Base-by-base conservation (phyloP, 2,888 invertebrate species). In the Nebria salina region DNA sequence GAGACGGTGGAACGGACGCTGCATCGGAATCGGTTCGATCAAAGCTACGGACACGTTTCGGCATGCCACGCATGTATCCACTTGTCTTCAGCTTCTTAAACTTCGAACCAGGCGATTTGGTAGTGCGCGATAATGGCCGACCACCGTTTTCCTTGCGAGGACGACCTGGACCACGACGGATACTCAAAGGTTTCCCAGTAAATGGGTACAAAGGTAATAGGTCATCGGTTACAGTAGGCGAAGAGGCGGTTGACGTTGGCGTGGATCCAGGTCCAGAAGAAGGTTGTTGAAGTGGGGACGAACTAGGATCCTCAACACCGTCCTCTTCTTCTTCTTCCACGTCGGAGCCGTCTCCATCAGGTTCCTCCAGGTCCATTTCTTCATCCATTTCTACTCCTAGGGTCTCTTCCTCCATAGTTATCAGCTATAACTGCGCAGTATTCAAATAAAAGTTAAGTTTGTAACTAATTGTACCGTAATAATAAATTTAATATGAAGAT, bases 141-240 rank as follows among this genome's bases (percentile, higher is more conserved):
- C 88, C 88, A 85, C 91, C 91, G 82, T 93, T 93, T 88, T 95
- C 95, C 86, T 95, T 95, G 83, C 95, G 91, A 11, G 96, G 95
- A 85, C 96, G 91, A 13, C 96, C 95, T 20, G 95, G 94, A 75
- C 95, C 95, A 83, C 95, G 91, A 84, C 93, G 92, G 77, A 93
- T 92, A 80, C 91, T 89, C 76, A 92, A 86, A 75, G 92, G 92
- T 86, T 92, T 92, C 54, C 92, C 91, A 82, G 90, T 89, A 84
- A 91, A 90, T 83, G 89, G 89, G 86, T 93, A 93, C 34, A 93
- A 91, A 72, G 93, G 90, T 42, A 93, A 92, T 81, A 93, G 92
- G 86, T 89, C 89, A 82, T 89, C 90, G 26, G 91, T 92, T 43
- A 92, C 90, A 0, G 92, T 92, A 79, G 89, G 90, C 26, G 93